phyloP scores from a whole-genome alignment of 1,140 invertebrate species.

The Oryctes rhinoceros region DNA sequence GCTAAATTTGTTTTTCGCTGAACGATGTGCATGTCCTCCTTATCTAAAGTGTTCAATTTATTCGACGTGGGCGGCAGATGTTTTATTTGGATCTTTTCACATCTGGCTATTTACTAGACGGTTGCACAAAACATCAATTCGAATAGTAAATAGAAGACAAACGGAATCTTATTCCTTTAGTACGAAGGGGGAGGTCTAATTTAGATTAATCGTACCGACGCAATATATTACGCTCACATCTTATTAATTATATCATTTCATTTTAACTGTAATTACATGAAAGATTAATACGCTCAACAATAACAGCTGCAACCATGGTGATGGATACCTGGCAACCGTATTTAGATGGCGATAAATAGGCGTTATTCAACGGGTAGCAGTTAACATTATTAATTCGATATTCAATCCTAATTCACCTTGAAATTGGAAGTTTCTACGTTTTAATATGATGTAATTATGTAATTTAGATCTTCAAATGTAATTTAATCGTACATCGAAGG shows the following conservation, averaged over 20 bases:
- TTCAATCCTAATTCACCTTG: neutral
- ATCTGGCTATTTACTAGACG: neutral
- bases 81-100: neutral
- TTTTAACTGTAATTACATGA: neutral
- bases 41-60: neutral
- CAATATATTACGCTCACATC: too few species aligned
- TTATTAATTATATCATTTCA: neutral
- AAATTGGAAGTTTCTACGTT: neutral
- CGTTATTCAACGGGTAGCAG: neutral
- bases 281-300: conserved; percentile 3
- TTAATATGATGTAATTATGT: too few species aligned
- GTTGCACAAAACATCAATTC: neutral
- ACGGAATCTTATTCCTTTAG: neutral
- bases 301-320: neutral
- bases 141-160: neutral
- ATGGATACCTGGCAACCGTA: neutral
- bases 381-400: neutral
- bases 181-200: too few species aligned
- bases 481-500: neutral
- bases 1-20: neutral
- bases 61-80: neutral
- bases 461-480: too few species aligned
- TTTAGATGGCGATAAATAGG: neutral
- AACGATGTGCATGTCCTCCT: neutral
- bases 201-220: too few species aligned